Conservation (phyloP, 2,888 invertebrate genomes). For the Agrotis exclamationis region DNA sequence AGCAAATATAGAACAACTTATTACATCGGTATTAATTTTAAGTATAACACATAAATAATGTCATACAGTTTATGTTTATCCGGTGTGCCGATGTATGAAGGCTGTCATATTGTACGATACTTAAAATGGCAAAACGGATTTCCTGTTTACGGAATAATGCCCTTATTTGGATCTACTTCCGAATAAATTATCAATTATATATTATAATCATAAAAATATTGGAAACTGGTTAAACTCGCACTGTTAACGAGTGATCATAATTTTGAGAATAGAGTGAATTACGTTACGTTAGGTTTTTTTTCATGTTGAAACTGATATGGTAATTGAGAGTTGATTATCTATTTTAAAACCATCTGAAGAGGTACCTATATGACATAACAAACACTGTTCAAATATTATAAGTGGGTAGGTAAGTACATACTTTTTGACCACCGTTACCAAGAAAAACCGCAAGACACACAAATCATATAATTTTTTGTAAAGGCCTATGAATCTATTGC, state of each 20-base stretch:
- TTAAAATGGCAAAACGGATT: conserved; percentile 9
- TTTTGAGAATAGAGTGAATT: background rate
- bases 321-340: conserved; percentile 1
- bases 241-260: background rate
- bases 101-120: conserved; percentile 21
- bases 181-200: conserved; percentile 20
- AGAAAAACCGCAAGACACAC: conserved; percentile 7
- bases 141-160: conserved; percentile 19
- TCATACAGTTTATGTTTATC: conserved; percentile 1
- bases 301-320: background rate
- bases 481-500: background rate
- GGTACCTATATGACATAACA: background rate
- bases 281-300: no score
- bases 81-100: conserved; percentile 38
- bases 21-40: conserved; percentile 18
- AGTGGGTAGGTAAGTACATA: background rate
- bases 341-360: background rate
- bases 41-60: conserved; percentile 16
- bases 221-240: background rate
- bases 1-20: conserved; percentile 7
- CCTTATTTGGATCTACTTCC: conserved; percentile 33
- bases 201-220: background rate
- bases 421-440: conserved; percentile 4
- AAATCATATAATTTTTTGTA: background rate
- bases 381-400: background rate